phyloP scores from a whole-genome alignment of 2,888 invertebrate species.

The Scaptomyza tumidula region DNA sequence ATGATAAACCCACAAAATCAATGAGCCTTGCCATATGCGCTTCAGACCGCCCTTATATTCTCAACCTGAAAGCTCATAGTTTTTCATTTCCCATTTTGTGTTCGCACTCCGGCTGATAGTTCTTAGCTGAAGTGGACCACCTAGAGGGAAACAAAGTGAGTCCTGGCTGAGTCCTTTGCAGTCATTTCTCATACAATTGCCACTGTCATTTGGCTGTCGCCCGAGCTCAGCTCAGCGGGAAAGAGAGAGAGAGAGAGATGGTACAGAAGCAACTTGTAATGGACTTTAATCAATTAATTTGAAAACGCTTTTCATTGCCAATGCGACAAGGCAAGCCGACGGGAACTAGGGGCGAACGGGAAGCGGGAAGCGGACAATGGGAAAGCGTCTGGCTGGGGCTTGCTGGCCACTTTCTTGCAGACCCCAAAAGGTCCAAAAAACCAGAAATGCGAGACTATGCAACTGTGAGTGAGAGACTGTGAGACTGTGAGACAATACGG shows the following conservation, averaged over 20 bases:
- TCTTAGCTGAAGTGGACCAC: constrained; percentile 45
- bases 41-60: neutral
- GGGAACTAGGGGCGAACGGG: neutral
- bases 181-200: constrained; percentile 77
- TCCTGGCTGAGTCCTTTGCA: constrained; percentile 54
- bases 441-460: constrained; percentile 21
- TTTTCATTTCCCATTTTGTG: neutral
- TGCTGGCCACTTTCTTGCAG: constrained; percentile 53
- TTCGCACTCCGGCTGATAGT: constrained; percentile 23
- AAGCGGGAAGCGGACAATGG: constrained; percentile 29
- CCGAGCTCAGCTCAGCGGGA: constrained; percentile 9
- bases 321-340: constrained; percentile 20
- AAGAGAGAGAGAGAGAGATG: constrained; percentile 2
- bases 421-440: constrained; percentile 17
- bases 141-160: constrained; percentile 36
- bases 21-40: constrained; percentile 66
- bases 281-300: constrained; percentile 81
- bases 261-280: constrained; percentile 73
- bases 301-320: constrained; percentile 77
- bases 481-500: constrained; percentile 44
- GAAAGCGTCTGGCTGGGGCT: constrained; percentile 36
- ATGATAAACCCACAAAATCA: constrained; percentile 35
- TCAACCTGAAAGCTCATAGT: neutral
- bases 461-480: constrained; percentile 23
- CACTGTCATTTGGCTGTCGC: constrained; percentile 71